A percentile compares a stretch with the other conserved stretches of the same genome.
Evolutionary conservation across 2,797 vertebrate genomes (phyloP).

Genomic region (Onychomys leucogaster): DNA sequence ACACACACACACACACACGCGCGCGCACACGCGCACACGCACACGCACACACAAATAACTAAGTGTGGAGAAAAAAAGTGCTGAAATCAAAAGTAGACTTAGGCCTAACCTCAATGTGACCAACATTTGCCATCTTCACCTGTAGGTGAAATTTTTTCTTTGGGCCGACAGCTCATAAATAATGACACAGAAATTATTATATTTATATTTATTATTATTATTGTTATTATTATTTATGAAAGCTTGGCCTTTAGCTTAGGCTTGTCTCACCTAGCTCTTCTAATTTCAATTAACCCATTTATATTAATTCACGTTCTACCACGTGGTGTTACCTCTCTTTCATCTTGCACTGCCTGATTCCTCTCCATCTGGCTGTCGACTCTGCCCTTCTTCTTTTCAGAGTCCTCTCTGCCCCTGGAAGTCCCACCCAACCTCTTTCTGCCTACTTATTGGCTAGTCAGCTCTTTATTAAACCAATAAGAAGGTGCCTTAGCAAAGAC

Average conservation of each 20-base stretch:
- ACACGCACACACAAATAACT: too few relatives aligned
- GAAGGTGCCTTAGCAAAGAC: neutral
- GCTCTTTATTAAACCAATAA: neutral
- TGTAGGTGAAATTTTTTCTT: neutral
- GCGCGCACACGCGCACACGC: neutral
- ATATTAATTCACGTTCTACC: neutral
- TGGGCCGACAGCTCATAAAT: neutral
- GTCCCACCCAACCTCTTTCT: neutral
- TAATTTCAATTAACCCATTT: neutral
- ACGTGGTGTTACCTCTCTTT: neutral
- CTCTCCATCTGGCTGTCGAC: neutral
- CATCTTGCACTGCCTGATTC: neutral
- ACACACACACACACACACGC: neutral
- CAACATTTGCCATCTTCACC: neutral
- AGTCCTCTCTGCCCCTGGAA: neutral
- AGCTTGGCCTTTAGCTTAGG: neutral
- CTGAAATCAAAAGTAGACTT: conserved; percentile 38
- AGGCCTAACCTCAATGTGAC: conserved; percentile 1
- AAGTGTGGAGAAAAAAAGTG: neutral
- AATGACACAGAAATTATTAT: neutral
- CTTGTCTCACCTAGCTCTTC: neutral
- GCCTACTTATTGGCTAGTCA: neutral
- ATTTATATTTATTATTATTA: too few relatives aligned
- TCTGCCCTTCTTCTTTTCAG: neutral
- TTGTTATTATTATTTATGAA: neutral